Conservation (phyloP, 2,113 vertebrate species). For the Dipodomys ordii region DNA sequence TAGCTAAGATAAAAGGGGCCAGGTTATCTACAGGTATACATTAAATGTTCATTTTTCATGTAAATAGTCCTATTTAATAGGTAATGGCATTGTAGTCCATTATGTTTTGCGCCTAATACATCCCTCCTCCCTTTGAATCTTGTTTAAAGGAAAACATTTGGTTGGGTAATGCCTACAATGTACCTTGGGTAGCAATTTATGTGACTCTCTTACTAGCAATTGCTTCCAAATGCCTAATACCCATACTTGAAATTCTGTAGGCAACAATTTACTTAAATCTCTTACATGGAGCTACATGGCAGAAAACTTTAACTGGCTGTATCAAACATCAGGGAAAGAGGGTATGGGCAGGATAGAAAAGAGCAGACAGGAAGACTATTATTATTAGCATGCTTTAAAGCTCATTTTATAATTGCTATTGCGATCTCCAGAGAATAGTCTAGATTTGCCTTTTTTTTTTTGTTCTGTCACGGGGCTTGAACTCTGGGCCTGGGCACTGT, state of each 20-base stretch:
- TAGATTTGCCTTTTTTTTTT: neutral
- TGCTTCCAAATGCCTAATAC: slow-evolving; percentile 72
- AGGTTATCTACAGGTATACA: slow-evolving; percentile 35
- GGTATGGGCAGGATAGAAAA: neutral
- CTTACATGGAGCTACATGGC: neutral
- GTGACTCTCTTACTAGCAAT: slow-evolving; percentile 69
- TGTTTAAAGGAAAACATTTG: slow-evolving; percentile 80
- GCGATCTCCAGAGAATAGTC: neutral
- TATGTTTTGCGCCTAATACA: slow-evolving; percentile 57
- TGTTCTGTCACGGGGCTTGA: too few species aligned
- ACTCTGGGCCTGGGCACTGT: too few species aligned
- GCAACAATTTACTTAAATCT: slow-evolving; percentile 48
- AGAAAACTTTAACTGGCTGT: neutral
- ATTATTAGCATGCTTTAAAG: neutral
- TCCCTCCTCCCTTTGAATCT: slow-evolving; percentile 64
- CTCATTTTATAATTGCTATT: neutral
- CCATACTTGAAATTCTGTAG: slow-evolving; percentile 67
- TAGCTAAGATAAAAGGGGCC: slow-evolving; percentile 60
- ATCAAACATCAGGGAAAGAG: neutral
- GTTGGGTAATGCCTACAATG: slow-evolving; percentile 56
- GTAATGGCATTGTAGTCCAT: slow-evolving; percentile 59
- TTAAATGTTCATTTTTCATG: slow-evolving; percentile 75
- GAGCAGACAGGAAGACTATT: neutral
- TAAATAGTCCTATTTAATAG: slow-evolving; percentile 68
- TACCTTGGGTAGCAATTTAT: slow-evolving; percentile 73